These are phyloP conservation scores for Corythucha ciliata DNA, from an alignment of 2,888 invertebrate species.

Conservation along the genomic window DNA sequence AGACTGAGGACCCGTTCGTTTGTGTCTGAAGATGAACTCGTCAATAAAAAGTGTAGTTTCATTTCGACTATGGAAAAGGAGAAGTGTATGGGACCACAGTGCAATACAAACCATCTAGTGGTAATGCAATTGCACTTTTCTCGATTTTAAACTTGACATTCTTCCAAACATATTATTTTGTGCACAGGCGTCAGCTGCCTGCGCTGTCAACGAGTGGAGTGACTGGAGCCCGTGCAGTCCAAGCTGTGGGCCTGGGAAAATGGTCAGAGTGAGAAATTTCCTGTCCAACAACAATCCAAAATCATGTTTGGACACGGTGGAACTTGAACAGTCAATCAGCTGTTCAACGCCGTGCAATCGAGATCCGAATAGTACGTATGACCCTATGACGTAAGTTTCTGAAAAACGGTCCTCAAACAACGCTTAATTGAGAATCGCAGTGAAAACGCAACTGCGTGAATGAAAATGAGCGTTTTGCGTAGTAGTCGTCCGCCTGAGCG, in stretches of 20 bases:
- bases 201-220: constrained; percentile 78
- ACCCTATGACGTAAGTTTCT: too few species aligned
- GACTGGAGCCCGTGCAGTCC: constrained; percentile 89
- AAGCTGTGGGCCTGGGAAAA: constrained; percentile 70
- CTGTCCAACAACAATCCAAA: constrained; percentile 10
- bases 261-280: constrained; percentile 33
- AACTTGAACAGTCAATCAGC: constrained; percentile 63
- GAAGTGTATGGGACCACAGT: constrained; percentile 65
- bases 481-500: too few species aligned
- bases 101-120: too few species aligned
- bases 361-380: too few species aligned
- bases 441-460: too few species aligned
- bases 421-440: too few species aligned
- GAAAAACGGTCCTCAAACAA: too few species aligned
- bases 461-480: too few species aligned
- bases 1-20: constrained; percentile 28
- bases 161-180: neutral
- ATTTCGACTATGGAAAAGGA: constrained; percentile 67
- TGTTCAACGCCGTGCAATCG: too few species aligned
- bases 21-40: constrained; percentile 20
- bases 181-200: constrained; percentile 36
- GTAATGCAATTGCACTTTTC: neutral
- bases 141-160: neutral
- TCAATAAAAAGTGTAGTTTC: constrained; percentile 65
- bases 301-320: constrained; percentile 53